Percentiles rank a stretch among this genome's conserved stretches.
Evolutionary conservation across 53 echinoderm and acorn worm species (phyloP).

Genomic region (Echinarachnius parma): DNA sequence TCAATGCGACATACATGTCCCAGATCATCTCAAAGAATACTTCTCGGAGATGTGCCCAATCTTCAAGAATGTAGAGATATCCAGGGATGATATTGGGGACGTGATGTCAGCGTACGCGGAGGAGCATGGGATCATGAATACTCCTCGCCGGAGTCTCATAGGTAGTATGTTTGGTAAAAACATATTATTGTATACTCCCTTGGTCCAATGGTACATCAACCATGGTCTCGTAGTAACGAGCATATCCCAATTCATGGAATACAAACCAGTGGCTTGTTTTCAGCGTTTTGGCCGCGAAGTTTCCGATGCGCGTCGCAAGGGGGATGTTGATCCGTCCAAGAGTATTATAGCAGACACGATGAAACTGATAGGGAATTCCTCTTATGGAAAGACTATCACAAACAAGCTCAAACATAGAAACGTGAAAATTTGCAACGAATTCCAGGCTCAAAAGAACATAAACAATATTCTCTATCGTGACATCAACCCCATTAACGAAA

Average conservation of each 20-base stretch:
- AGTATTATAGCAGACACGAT: conserved; percentile 57
- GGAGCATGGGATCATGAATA: conserved; percentile 30
- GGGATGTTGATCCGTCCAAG: conserved; percentile 33
- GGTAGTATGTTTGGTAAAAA: conserved; percentile 59
- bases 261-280: conserved; percentile 8
- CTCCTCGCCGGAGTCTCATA: conserved; percentile 51
- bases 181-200: conserved; percentile 26
- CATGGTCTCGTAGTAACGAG: conserved; percentile 34
- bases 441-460: not conserved
- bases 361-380: conserved; percentile 61
- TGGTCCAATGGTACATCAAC: conserved; percentile 44
- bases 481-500: not conserved
- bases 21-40: no score
- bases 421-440: not conserved
- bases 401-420: conserved; percentile 27
- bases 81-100: conserved; percentile 52
- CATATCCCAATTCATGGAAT: conserved; percentile 13
- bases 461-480: conserved; percentile 21
- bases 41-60: no score
- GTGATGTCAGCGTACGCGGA: conserved; percentile 40
- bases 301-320: conserved; percentile 35
- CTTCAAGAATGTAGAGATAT: conserved; percentile 23
- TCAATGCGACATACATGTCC: no score
- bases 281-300: conserved; percentile 40
- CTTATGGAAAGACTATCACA: conserved; percentile 57